Evolutionary conservation across 1,140 invertebrate genomes (phyloP).

Genomic region (Zaprionus nigranus): DNA sequence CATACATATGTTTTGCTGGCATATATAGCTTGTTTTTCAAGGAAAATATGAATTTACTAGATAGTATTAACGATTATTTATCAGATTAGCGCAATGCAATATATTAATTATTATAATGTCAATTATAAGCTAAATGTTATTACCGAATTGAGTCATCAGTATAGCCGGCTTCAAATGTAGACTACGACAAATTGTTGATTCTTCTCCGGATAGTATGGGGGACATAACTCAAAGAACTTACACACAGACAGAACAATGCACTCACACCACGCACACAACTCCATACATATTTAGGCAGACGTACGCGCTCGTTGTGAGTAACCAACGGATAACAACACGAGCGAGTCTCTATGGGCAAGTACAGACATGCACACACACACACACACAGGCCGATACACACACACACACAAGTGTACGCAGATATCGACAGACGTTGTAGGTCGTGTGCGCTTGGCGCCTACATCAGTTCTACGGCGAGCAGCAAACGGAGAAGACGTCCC

Average conservation of each 20-base stretch:
- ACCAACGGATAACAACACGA: background rate
- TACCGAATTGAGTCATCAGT: background rate
- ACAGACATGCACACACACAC: background rate
- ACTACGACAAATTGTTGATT: no score
- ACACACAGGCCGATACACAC: background rate
- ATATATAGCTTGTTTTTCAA: background rate
- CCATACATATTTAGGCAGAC: background rate
- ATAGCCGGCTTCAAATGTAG: background rate
- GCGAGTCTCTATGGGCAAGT: background rate
- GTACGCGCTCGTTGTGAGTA: background rate
- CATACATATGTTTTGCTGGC: no score
- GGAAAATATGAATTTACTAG: background rate
- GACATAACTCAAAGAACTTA: background rate
- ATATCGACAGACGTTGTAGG: background rate
- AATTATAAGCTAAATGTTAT: no score
- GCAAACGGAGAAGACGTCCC: constrained; percentile 19
- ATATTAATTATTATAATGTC: background rate
- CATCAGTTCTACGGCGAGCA: constrained; percentile 15
- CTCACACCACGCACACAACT: background rate
- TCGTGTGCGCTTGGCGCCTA: background rate
- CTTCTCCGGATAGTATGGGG: background rate
- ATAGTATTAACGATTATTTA: background rate
- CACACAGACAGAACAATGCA: background rate
- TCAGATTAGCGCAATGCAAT: background rate
- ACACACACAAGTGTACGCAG: background rate